Base-by-base conservation (phyloP, 2,113 vertebrate species). In the Dicrurus megarhynchus region DNA sequence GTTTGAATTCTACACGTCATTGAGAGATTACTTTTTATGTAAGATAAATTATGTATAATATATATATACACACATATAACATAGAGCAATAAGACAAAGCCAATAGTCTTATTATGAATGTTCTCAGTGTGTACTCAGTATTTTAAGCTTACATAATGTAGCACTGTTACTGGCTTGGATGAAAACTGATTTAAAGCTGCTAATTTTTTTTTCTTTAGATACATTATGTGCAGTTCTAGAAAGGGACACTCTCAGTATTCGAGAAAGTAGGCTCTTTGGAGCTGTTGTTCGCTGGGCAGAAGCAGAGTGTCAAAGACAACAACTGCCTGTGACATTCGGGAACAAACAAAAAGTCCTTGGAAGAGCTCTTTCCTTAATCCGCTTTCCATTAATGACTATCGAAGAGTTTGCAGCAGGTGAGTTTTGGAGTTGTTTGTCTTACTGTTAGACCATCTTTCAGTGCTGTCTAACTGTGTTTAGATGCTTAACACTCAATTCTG, bases 201-300 rank as follows among this genome's bases (percentile, higher is more conserved):
- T 78, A 55, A 68, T 22, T 24, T 69, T 81, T 77, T 81, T n/a
- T 49, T 79, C 41, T 95, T n/a, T 47, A 99, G 99, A 99, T 77
- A 99, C 99, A 4, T 95, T 99, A 41, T 99, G 99, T 94, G 99
- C 99, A 8, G 99, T 99, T 84, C 94, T 99, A 35, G 98, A 99
- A 96, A 98, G 99, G 97, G 99, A 99, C 91, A 99, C 99, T 6
- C 98, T 99, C 47, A 99, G 99, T 61, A 99, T 99, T 95, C 98
- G 99, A 84, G 99, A 99, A 96, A 99, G 98, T 69, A 97, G 99
- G 47, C 98, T 99, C 65, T 99, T 99, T 74, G 98, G 98, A 95
- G 99, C 99, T 18, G 98, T 99, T 74, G 99, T 99, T 41, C 99
- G 99, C 89, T 99, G 99, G 99, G 98, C 99, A 14, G 99, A 99